Conservation (phyloP, 2,113 vertebrate genomes). For the Clarias magur region DNA sequence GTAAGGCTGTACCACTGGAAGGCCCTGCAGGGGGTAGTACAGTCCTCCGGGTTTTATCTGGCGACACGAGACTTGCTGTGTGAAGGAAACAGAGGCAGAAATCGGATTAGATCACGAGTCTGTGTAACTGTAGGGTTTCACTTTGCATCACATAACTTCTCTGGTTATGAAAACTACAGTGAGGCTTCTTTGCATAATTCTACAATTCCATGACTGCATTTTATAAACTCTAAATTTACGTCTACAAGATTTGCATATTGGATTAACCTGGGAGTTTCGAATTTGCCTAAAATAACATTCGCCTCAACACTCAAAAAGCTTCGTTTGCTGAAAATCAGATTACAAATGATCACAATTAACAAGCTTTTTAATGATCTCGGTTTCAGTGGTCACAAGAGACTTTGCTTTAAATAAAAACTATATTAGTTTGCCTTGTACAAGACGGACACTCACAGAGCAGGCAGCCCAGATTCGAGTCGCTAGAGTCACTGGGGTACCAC, state of each 20-base stretch:
- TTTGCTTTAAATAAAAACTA: not conserved
- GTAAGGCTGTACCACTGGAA: conserved; percentile 85
- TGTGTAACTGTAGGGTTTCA: not conserved
- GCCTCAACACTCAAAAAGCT: not conserved
- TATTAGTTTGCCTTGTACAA: not conserved
- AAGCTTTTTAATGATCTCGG: not conserved
- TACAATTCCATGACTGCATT: not conserved
- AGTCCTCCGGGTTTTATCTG: conserved; percentile 89
- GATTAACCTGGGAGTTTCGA: not conserved
- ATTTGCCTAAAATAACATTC: not conserved
- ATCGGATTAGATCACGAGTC: conserved; percentile 4
- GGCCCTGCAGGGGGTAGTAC: conserved; percentile 77
- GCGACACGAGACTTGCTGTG: conserved; percentile 93
- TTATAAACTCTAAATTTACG: not conserved
- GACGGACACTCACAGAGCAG: conserved; percentile 84
- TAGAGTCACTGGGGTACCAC: conserved; percentile 97
- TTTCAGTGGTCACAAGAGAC: not conserved
- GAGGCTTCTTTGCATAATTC: not conserved
- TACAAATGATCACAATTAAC: not conserved
- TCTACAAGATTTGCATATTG: not conserved
- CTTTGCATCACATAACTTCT: not conserved
- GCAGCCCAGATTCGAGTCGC: conserved; percentile 91
- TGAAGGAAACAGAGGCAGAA: conserved; percentile 34
- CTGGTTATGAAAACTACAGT: not conserved
- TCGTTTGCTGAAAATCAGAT: not conserved